phyloP scores from a whole-genome alignment of 2,797 vertebrate genomes.

The Pogoniulus pusillus region DNA sequence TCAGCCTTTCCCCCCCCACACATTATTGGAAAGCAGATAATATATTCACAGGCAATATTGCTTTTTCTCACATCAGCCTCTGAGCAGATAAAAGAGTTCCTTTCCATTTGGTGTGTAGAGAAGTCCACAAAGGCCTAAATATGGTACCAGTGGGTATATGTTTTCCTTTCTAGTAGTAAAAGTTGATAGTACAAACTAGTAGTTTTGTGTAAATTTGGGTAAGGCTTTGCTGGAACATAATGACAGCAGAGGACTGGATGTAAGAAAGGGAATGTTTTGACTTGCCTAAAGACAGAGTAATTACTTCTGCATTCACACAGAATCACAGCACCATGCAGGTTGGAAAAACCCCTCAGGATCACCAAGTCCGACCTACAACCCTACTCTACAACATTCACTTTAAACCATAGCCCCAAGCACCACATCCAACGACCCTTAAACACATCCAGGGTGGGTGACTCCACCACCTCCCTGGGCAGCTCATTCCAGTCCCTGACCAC shows the following conservation, averaged over 20 bases:
- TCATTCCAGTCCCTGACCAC: no score
- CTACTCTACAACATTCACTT: no score
- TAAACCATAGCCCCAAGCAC: no score
- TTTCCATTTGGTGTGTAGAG: conserved; percentile 1
- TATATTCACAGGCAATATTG: conserved; percentile 12
- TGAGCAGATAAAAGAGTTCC: conserved; percentile 16
- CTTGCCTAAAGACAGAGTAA: not conserved
- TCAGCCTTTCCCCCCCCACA: not conserved
- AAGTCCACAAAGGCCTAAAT: conserved; percentile 25
- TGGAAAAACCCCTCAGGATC: no score
- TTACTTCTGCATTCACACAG: not conserved
- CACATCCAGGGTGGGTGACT: no score
- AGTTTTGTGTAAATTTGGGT: not conserved
- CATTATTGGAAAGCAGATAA: not conserved
- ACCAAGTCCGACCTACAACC: no score
- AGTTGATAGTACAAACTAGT: not conserved
- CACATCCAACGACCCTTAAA: no score
- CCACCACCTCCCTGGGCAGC: no score
- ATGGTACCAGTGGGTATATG: not conserved
- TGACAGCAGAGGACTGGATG: not conserved
- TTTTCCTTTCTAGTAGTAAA: not conserved
- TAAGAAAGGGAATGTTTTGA: not conserved
- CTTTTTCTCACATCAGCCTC: conserved; percentile 6
- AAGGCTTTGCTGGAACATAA: not conserved
- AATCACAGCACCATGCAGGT: no score